Base-by-base conservation (phyloP, 2,797 vertebrate species). In the Hyperoplus immaculatus region DNA sequence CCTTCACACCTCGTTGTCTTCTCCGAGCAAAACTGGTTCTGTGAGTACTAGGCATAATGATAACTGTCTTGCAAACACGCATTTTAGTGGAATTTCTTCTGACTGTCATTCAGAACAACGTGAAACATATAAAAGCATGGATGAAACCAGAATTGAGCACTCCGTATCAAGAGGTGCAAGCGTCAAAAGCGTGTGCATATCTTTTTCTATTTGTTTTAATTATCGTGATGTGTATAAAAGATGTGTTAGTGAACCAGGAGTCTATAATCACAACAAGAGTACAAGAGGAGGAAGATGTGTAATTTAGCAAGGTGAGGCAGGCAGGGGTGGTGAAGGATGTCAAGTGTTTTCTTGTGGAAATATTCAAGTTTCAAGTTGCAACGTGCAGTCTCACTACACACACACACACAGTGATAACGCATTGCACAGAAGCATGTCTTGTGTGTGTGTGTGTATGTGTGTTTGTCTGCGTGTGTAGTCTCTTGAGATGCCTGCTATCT, bases 21-120 rank as follows among this genome's bases (percentile, higher is more conserved):
- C 55, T 61, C 51, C 15, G 43, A 79, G 75, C 4, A 71, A 82
- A 89, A 87, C 88, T 57, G 66, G 90, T 91, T 90, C 47, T 81
- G 61, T 79, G 43, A 81, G 75, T 56, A 29, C 29, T 29, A 56
- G 47, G 12, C 43, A 29, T 83, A 72, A 82, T 63, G 57, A 80
- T 76, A 81, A 75, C 65, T 14, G 42, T 80, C 43, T 56, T 41
- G 29, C 51, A 50, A 49, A 77, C 61, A 61, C 38, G 69, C 29
- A 56, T 73, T 63, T 80, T 9, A 61, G 11, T 29, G 18, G 38
- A 1, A 59, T 76, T 81, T 79, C 5, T 55, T 39, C 10, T 15
- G 47, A 69, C 29, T 56, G 11, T 69, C 63, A 56, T 41, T 18
- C 38, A 58, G 10, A 58, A 38, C 0, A 1, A 54, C 62, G 18